phyloP scores from a whole-genome alignment of 2,888 invertebrate genomes.

The Hypselothyrea guttata region DNA sequence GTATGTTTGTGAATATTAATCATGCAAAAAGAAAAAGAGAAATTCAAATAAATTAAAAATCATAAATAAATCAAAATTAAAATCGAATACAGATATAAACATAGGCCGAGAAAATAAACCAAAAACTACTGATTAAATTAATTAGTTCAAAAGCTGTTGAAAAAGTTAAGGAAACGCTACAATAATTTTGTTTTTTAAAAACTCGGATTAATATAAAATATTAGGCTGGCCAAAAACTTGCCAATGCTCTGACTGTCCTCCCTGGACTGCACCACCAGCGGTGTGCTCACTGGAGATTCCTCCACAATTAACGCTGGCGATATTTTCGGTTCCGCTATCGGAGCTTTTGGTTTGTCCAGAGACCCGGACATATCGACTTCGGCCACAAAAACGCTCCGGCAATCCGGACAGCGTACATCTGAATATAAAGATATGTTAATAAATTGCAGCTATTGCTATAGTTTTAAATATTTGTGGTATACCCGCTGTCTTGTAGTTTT shows the following conservation, averaged over 20 bases:
- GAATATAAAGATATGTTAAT: background rate
- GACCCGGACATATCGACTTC: conserved; percentile 78
- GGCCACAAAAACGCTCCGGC: conserved; percentile 84
- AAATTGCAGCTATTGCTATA: background rate
- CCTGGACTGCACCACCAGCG: conserved; percentile 33
- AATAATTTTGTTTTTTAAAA: conserved; percentile 10
- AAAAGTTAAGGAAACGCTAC: conserved; percentile 30
- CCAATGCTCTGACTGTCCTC: conserved; percentile 78
- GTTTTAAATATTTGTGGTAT: background rate
- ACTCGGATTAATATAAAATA: conserved; percentile 21
- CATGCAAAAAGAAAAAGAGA: conserved; percentile 68
- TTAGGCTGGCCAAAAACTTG: conserved; percentile 55
- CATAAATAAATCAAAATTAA: conserved; percentile 34
- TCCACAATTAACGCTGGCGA: conserved; percentile 75
- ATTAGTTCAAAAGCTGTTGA: conserved; percentile 14
- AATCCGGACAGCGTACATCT: conserved; percentile 84
- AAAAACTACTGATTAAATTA: conserved; percentile 24
- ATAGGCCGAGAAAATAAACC: conserved; percentile 22
- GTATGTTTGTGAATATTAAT: conserved; percentile 27
- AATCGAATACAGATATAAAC: no score
- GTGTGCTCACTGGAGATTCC: conserved; percentile 51
- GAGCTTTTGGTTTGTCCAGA: conserved; percentile 47
- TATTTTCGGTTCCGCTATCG: conserved; percentile 40
- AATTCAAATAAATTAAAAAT: conserved; percentile 41
- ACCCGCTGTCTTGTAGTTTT: conserved; percentile 65